Conservation (phyloP, 2,888 invertebrate species). For the Pseudococcus longispinus region DNA sequence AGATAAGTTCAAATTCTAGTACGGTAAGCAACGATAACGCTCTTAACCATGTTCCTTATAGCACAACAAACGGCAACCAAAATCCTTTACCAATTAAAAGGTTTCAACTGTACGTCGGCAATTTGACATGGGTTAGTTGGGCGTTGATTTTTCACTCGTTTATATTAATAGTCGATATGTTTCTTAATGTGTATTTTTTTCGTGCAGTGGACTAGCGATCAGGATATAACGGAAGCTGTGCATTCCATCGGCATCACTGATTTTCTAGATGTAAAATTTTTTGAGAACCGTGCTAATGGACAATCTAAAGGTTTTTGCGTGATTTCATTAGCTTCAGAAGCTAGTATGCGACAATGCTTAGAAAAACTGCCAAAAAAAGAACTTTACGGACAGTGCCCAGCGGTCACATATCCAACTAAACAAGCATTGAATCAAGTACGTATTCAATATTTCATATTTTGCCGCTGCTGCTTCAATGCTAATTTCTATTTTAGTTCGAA, state of each 20-base stretch:
- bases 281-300: slow-evolving; percentile 98
- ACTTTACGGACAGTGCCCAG: slow-evolving; percentile 92
- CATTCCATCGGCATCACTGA: slow-evolving; percentile 87
- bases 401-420: slow-evolving; percentile 94
- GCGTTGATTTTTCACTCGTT: not conserved
- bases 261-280: slow-evolving; percentile 97
- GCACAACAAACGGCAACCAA: slow-evolving; percentile 59
- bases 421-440: slow-evolving; percentile 74
- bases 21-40: slow-evolving; percentile 61
- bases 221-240: slow-evolving; percentile 91
- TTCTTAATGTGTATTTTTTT: slow-evolving; percentile 53
- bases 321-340: slow-evolving; percentile 90
- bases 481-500: slow-evolving; percentile 75
- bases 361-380: slow-evolving; percentile 95
- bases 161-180: not conserved
- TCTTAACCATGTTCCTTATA: slow-evolving; percentile 61
- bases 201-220: slow-evolving; percentile 97
- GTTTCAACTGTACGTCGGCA: slow-evolving; percentile 95
- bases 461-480: not conserved
- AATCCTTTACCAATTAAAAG: slow-evolving; percentile 74
- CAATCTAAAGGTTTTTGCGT: slow-evolving; percentile 99
- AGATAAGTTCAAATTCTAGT: slow-evolving; percentile 25
- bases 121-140: slow-evolving; percentile 89
- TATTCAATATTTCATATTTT: not conserved
- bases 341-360: slow-evolving; percentile 86